These are phyloP conservation scores for Ormyrus thymus DNA, from an alignment of 2,888 invertebrate genomes.

Conservation along the genomic window DNA sequence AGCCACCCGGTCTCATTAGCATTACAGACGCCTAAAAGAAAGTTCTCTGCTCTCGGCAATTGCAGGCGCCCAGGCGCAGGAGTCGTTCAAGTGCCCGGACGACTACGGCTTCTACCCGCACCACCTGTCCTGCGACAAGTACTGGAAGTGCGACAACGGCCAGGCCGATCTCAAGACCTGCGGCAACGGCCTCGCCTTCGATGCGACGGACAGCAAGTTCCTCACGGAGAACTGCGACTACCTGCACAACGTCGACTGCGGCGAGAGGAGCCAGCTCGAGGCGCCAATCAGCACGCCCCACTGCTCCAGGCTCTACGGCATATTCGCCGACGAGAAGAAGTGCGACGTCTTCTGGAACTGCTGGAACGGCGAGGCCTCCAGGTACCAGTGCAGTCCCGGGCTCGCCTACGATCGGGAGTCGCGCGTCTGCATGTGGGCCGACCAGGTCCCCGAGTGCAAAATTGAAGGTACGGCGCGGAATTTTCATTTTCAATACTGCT, in stretches of 20 bases:
- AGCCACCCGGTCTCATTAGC: too few relatives aligned
- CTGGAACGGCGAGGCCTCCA: slow-evolving; percentile 95
- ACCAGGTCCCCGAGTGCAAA: slow-evolving; percentile 94
- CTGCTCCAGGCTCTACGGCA: slow-evolving; percentile 91
- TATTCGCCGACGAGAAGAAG: slow-evolving; percentile 91
- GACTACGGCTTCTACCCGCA: slow-evolving; percentile 97
- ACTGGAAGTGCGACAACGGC: slow-evolving; percentile 96
- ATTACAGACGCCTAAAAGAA: too few relatives aligned
- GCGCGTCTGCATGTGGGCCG: slow-evolving; percentile 97
- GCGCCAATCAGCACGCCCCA: slow-evolving; percentile 90
- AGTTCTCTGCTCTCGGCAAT: slow-evolving; percentile 31
- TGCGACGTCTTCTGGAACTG: slow-evolving; percentile 98
- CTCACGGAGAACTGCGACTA: slow-evolving; percentile 96
- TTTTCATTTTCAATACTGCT: too few relatives aligned
- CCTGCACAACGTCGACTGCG: slow-evolving; percentile 95
- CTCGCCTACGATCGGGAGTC: slow-evolving; percentile 95
- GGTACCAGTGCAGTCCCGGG: slow-evolving; percentile 96
- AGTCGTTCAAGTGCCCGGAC: slow-evolving; percentile 93
- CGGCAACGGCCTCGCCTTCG: slow-evolving; percentile 95
- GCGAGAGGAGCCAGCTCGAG: slow-evolving; percentile 90
- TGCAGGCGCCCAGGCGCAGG: slow-evolving; percentile 80
- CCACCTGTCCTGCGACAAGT: slow-evolving; percentile 92
- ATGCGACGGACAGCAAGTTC: slow-evolving; percentile 91
- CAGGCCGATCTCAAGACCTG: slow-evolving; percentile 92
- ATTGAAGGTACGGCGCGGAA: too few relatives aligned